Evolutionary conservation across 2,113 vertebrate species (phyloP).

Genomic region (Cavia aperea): DNA sequence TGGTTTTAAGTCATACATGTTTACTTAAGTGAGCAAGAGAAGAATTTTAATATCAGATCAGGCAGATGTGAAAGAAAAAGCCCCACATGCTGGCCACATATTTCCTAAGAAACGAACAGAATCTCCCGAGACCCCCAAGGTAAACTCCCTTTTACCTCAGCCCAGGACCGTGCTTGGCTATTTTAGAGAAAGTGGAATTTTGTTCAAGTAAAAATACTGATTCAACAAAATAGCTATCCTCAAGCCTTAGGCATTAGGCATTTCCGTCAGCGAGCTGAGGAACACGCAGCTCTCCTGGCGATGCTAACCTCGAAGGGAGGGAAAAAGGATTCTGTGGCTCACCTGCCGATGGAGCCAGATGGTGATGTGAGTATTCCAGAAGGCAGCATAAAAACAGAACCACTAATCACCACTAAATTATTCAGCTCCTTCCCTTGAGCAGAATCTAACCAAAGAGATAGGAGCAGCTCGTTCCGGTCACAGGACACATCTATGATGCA

Average conservation of each 20-base stretch:
- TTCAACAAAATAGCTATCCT: background rate
- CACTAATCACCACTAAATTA: constrained; percentile 35
- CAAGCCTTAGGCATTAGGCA: background rate
- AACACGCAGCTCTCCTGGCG: background rate
- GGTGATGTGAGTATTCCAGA: constrained; percentile 5
- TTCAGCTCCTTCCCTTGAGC: background rate
- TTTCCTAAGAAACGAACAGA: background rate
- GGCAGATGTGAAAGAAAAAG: background rate
- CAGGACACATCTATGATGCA: background rate
- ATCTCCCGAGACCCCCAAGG: background rate
- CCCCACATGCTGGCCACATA: background rate
- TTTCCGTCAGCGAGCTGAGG: background rate
- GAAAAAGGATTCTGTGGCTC: background rate
- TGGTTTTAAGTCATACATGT: background rate
- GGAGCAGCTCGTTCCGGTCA: background rate
- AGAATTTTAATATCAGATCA: background rate
- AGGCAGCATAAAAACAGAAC: constrained; percentile 39
- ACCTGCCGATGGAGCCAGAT: background rate
- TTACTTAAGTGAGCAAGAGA: background rate
- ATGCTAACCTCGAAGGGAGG: background rate
- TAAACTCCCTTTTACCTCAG: background rate
- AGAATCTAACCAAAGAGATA: background rate
- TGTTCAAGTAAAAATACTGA: background rate
- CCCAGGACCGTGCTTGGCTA: background rate
- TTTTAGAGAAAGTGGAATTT: background rate